Base-by-base conservation (phyloP, 2,113 vertebrate species). In the Talpa occidentalis region DNA sequence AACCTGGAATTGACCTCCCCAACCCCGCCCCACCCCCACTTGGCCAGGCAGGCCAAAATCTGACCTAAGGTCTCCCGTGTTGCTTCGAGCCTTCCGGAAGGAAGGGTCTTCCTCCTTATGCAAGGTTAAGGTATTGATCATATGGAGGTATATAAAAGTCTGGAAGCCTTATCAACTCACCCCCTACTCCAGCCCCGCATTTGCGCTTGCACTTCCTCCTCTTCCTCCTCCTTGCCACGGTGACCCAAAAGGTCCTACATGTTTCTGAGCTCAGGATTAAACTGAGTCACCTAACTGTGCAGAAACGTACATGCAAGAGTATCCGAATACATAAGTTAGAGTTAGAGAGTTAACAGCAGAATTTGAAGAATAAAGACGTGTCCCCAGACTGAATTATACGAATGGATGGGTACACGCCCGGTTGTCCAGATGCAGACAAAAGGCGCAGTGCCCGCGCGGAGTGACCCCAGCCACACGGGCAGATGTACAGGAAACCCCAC, bases 371-470 rank as follows among this genome's bases (percentile, higher is more conserved):
- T 56, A 74, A 77, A 37, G 62, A 66, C 44, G 22, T 54, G 62
- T 72, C n/a, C 30, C 24, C 26, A 60, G 72, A 77, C 56, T 77
- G 73, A 72, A 87, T 44, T 56, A 66, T 87, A 81, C 8, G 1
- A 88, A 49, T 32, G 35, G 73, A 42, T 6, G 12, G 40, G 42
- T 42, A 59, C 44, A 59, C 76, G 47, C 5, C 30, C 44, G 49
- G 67, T 69, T 69, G 84, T 66, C 56, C 62, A 93, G 85, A 69
- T 26, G 72, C 73, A 81, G 35, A 92, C 85, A 93, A 93, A 96
- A 88, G 54, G 83, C 22, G 22, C 32, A 10, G 62, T 35, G 69
- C 40, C 66, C 1, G 17, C 2, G 0, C 4, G 0, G 54, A 96
- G 59, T 86, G 94, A 93, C 83, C 83, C 59, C 66, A 52, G 44